Evolutionary conservation across 2,113 vertebrate genomes (phyloP), one percentile per base, ranked within the genome.

Genomic region (Lipophrys pholis): DNA sequence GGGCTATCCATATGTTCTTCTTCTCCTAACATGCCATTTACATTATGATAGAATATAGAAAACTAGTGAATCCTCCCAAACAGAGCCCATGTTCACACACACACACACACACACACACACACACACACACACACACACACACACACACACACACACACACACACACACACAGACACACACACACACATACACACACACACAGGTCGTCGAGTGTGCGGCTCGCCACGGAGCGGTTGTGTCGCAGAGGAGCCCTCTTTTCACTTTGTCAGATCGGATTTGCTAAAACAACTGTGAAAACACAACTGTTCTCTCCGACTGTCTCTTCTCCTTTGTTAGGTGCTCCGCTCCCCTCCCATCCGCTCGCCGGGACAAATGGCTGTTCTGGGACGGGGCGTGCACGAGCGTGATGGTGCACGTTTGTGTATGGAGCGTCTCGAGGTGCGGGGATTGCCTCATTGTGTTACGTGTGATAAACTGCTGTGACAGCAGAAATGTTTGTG

Each of bases 191-290:
- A 30, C 46, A 40, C 58, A 30, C 71, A 54, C 50, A 12, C 63
- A 57, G 17, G 9, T 91, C 57, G 92, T 59, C 54, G 58, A 49
- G 45, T 38, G 14, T 73, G 76, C 80, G 78, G 78, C 81, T 82
- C 56, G 60, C 67, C 75, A 92, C 93, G 93, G 89, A 94, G 93
- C 93, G 90, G 87, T 30, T 81, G 58, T 81, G 87, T 89, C 92
- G 90, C 94, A 93, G 90, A 89, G 91, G 90, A 84, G 88, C 89
- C 77, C 68, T 78, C 83, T 90, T 93, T 94, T 93, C 93, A 93
- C 90, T 73, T 91, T 94, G 96, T 97, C 97, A 96, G 93, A 93
- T 94, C 93, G 81, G 84, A 95, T 97, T 95, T 95, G 90, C 89
- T 92, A 93, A 95, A 97, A 96, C 95, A 97, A 94, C 91, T 87